A percentile compares a stretch with the other conserved stretches of the same genome.
Evolutionary conservation across 2,888 invertebrate species (phyloP).

Genomic region (Tuta absoluta): DNA sequence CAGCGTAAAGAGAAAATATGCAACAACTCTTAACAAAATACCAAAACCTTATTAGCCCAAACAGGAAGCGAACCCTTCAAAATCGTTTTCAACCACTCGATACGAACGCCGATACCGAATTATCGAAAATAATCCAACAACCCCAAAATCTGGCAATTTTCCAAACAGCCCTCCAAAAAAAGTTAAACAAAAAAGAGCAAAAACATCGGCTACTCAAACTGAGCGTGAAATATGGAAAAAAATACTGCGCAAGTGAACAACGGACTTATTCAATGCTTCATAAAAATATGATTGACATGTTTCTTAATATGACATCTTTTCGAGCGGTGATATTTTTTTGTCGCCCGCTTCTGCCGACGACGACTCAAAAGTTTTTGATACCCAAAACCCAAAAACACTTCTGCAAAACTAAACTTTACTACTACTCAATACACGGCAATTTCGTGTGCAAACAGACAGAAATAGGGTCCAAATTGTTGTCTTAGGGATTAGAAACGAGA

Average conservation of each 20-base stretch:
- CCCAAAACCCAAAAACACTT: not conserved
- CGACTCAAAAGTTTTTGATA: not conserved
- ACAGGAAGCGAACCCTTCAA: constrained; percentile 63
- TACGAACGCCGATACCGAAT: constrained; percentile 47
- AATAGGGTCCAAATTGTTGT: constrained; percentile 49
- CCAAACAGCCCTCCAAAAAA: constrained; percentile 54
- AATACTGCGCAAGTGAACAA: constrained; percentile 77
- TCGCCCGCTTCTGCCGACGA: constrained; percentile 50
- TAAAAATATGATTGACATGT: constrained; percentile 82
- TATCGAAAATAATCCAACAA: constrained; percentile 53
- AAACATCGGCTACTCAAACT: constrained; percentile 62
- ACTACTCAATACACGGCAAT: not conserved
- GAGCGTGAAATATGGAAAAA: constrained; percentile 74
- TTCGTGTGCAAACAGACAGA: constrained; percentile 27
- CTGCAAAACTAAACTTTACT: constrained; percentile 2
- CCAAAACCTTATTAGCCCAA: constrained; percentile 44
- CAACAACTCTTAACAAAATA: constrained; percentile 42
- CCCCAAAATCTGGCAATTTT: constrained; percentile 53
- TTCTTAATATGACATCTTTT: constrained; percentile 81
- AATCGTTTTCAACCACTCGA: constrained; percentile 58
- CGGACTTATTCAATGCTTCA: constrained; percentile 70
- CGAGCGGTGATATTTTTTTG: constrained; percentile 80
- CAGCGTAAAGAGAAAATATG: constrained; percentile 26
- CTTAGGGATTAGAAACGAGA: constrained; percentile 66
- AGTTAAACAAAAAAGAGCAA: constrained; percentile 58